Percentiles rank a stretch among this genome's conserved stretches.
Evolutionary conservation across 2,113 vertebrate species (phyloP).

Genomic region (Xyrauchen texanus): DNA sequence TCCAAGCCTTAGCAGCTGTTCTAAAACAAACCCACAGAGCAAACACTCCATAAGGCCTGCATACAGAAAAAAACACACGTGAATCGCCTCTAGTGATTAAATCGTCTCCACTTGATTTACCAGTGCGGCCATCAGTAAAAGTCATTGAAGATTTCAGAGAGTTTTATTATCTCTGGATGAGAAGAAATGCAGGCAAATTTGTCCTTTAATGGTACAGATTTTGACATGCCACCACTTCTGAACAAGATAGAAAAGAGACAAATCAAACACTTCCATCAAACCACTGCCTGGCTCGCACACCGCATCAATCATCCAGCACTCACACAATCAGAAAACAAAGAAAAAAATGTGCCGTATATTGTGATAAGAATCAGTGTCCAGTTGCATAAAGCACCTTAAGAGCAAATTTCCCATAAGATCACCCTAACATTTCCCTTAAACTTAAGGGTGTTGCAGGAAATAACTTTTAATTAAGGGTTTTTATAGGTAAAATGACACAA

Average conservation of each 20-base stretch:
- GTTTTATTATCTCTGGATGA: slow-evolving; percentile 10
- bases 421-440: no score
- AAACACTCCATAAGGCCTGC: slow-evolving; percentile 20
- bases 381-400: no score
- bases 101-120: slow-evolving; percentile 9
- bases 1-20: slow-evolving; percentile 36
- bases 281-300: no score
- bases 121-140: slow-evolving; percentile 9
- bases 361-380: no score
- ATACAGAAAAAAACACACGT: background rate
- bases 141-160: background rate
- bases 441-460: no score
- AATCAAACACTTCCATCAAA: no score
- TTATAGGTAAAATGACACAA: no score
- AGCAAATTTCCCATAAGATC: no score
- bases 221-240: slow-evolving; percentile 38
- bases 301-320: no score
- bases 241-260: background rate
- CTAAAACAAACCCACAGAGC: slow-evolving; percentile 28
- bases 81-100: slow-evolving; percentile 17
- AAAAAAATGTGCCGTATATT: no score
- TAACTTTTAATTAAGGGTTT: no score
- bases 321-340: no score
- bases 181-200: background rate
- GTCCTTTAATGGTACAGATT: slow-evolving; percentile 35